phyloP scores from a whole-genome alignment of 1,140 invertebrate species.

The Microvelia longipes region DNA sequence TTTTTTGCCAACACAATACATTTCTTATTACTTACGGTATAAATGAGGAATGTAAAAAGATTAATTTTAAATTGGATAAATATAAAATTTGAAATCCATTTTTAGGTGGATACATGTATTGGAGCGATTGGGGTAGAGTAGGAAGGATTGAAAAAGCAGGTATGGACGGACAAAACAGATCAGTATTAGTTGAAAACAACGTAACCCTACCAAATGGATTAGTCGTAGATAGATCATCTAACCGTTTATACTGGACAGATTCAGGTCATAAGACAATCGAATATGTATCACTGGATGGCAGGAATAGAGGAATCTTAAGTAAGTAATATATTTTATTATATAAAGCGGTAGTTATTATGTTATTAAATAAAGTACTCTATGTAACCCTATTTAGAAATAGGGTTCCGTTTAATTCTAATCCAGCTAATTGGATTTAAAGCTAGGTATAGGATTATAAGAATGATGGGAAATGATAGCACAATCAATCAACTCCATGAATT shows the following conservation, averaged over 20 bases:
- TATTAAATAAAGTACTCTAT: background rate
- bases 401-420: background rate
- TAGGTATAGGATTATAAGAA: too few relatives aligned
- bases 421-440: background rate
- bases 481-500: too few relatives aligned
- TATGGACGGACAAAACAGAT: slow-evolving; percentile 68
- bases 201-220: slow-evolving; percentile 68
- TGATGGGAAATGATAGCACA: too few relatives aligned
- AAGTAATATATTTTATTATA: background rate
- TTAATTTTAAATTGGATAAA: too few relatives aligned
- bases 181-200: slow-evolving; percentile 47
- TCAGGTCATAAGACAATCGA: slow-evolving; percentile 64
- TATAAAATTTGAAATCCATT: too few relatives aligned
- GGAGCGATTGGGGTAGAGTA: slow-evolving; percentile 71
- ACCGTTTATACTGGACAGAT: slow-evolving; percentile 68
- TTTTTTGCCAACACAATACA: too few relatives aligned
- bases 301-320: slow-evolving; percentile 42
- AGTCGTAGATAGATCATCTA: slow-evolving; percentile 53
- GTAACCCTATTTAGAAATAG: background rate
- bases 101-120: slow-evolving; percentile 60
- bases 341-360: background rate
- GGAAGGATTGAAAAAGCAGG: slow-evolving; percentile 69
- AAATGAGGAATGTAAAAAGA: too few relatives aligned
- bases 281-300: slow-evolving; percentile 64
- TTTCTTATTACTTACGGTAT: too few relatives aligned